Evolutionary conservation across 2,113 vertebrate species (phyloP).

Genomic region (Sander vitreus): DNA sequence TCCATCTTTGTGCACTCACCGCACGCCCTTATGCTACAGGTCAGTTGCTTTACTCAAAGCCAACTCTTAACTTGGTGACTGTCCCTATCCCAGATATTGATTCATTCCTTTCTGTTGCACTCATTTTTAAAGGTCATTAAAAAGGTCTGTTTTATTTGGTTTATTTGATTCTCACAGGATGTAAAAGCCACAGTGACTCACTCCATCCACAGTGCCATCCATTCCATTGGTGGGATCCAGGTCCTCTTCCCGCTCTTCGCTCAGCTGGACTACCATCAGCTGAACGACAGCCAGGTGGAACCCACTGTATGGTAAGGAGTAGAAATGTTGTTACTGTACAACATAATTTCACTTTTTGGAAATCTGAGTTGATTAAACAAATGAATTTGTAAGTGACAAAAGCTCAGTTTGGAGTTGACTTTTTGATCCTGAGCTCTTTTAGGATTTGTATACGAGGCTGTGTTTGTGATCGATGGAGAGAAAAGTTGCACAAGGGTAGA

Average conservation of each 20-base stretch:
- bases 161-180: constrained; percentile 82
- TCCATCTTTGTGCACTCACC: constrained; percentile 99
- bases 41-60: constrained; percentile 63
- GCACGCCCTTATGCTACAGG: constrained; percentile 98
- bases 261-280: constrained; percentile 93
- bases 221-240: constrained; percentile 97
- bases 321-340: neutral
- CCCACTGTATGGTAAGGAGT: constrained; percentile 90
- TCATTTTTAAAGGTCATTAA: neutral
- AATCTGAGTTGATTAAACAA: neutral
- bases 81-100: neutral
- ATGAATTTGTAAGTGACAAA: neutral
- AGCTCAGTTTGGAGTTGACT: neutral
- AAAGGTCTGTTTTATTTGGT: neutral
- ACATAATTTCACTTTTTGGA: neutral
- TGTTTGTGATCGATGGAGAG: constrained; percentile 4
- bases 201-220: constrained; percentile 97
- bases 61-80: neutral
- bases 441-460: neutral
- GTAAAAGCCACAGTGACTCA: constrained; percentile 97
- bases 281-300: constrained; percentile 92
- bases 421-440: neutral
- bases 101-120: neutral
- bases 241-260: constrained; percentile 97
- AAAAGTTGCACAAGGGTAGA: neutral